Base-by-base conservation (phyloP, 2,888 invertebrate species). In the Parasteatoda lunata region DNA sequence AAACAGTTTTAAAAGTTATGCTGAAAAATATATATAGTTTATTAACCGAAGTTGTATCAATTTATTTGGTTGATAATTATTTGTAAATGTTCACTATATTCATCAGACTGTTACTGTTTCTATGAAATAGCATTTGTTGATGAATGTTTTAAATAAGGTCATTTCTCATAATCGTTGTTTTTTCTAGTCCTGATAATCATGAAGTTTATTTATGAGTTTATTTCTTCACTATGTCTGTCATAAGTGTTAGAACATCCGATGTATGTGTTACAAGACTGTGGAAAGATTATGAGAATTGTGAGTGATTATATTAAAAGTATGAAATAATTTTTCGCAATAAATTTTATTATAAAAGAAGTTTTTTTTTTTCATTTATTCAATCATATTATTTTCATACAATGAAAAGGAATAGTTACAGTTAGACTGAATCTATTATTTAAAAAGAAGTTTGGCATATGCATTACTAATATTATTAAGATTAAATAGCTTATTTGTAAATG, bases 301-400 rank as follows among this genome's bases (percentile, higher is more conserved):
- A 77, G 59, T 71, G 77, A 77, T 64, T 77, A 49, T 66, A 51
- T 83, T 71, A 69, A 82, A 49, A 82, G 70, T 76, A 82, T 82
- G 76, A 65, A 77, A 77, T 70, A 71, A 83, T 71, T 83, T 83
- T 83, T 82, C 76, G 77, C 83, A 83, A 83, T 83, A 83, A 83
- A 83, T 83, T 83, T 83, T 83, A 83, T 65, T 83, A 83, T 77
- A 77, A 69, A 77, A 77, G 51, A 7, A 51, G 5, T n/a, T 64
- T 7, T 15, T 65, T 3, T 15, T 8, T 48, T 77, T 77, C 49
- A 68, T 77, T 65, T 66, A 5, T 51, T n/a, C 70, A 4, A 70
- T 69, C 9, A 30, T 30, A 30, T 30, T 30, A 30, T 30, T 30
- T 30, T 30, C 0, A 30, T 30, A 30, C 30, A 30, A 30, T 30